Percentiles rank a stretch among this genome's conserved stretches.
Evolutionary conservation across 1,140 invertebrate genomes (phyloP).

Genomic region (Asobara japonica): DNA sequence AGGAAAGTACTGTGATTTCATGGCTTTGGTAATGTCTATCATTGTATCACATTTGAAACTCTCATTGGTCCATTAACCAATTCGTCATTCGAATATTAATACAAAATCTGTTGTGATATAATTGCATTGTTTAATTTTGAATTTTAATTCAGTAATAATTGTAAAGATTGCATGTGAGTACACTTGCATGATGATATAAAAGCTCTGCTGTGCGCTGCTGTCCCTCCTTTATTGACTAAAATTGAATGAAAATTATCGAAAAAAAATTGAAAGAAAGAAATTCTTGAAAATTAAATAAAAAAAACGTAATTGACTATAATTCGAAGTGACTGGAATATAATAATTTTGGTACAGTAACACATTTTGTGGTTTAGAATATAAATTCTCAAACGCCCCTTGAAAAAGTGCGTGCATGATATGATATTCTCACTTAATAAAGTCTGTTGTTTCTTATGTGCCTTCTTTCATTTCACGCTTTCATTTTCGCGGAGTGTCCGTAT

Average conservation of each 20-base stretch:
- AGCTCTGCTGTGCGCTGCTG: conserved; percentile 64
- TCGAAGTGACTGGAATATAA: background rate
- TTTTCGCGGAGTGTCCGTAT: conserved; percentile 6
- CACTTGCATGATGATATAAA: conserved; percentile 63
- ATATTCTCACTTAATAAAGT: conserved; percentile 22
- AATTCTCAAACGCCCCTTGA: background rate
- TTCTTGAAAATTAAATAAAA: conserved; percentile 10
- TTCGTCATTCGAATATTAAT: no score
- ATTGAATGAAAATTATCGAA: background rate
- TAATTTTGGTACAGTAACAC: background rate
- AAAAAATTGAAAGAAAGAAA: conserved; percentile 8
- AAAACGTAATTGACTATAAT: conserved; percentile 7
- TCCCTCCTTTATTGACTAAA: conserved; percentile 35
- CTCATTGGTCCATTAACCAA: conserved; percentile 27
- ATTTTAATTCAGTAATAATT: conserved; percentile 11
- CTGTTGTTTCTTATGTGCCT: conserved; percentile 20
- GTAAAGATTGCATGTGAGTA: conserved; percentile 60
- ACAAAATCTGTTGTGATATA: conserved; percentile 37
- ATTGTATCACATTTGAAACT: conserved; percentile 33
- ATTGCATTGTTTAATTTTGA: conserved; percentile 11
- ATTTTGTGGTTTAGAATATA: conserved; percentile 1
- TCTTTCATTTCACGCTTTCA: conserved; percentile 16
- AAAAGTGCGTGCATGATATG: conserved; percentile 20
- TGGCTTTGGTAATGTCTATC: conserved; percentile 32
- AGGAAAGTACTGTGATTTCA: conserved; percentile 31